Evolutionary conservation across 30 jellyfish, hydroid and myxozoan species (phyloP), one percentile per base, ranked within the genome.

Genomic region (Aurelia sp.): DNA sequence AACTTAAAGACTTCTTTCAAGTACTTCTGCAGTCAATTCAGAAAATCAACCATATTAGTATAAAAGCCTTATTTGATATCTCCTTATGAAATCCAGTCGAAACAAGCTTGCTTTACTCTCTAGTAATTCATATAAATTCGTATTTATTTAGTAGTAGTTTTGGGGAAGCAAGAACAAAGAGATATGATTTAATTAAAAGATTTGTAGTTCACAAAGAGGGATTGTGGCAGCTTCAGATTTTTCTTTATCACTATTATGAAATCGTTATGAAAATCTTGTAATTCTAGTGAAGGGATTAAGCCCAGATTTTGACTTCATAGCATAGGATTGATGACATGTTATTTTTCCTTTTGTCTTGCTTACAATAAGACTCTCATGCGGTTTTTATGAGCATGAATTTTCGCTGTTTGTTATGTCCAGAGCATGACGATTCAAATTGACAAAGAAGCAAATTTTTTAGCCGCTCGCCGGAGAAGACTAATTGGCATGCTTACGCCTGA

Each of bases 231-330:
- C 50, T 77, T 75, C 48, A n/a, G 88, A 33, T 75, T 16, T 75
- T 16, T 30, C 86, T 41, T 64, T 21, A 55, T 50, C 64, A 77
- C 75, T 40, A 77, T 77, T 77, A 77, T 66, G 78, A 51, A 77
- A 77, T 77, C 88, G 69, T 50, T 77, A 62, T 59, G 73, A 77
- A 77, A 77, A 77, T 61, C 88, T 77, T 22, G 65, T 77, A n/a
- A 12, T 33, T 23, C 12, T 0, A 44, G 55, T 44, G 55, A 44
- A 44, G 55, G 55, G 55, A 44, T 44, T 44, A 44, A 44, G 55
- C 55, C 16, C 16, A 44, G 55, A 44, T 44, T 37, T 44, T 44
- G 55, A 44, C 55, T 44, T 44, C 64, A 58, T 31, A 69, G 79
- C 79, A 2, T 31, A 69, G 57, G 44, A 30, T 69, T 33, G 44